These are phyloP conservation scores for Anguilla megastoma DNA, from an alignment of 2,797 vertebrate genomes.

Conservation along the genomic window DNA sequence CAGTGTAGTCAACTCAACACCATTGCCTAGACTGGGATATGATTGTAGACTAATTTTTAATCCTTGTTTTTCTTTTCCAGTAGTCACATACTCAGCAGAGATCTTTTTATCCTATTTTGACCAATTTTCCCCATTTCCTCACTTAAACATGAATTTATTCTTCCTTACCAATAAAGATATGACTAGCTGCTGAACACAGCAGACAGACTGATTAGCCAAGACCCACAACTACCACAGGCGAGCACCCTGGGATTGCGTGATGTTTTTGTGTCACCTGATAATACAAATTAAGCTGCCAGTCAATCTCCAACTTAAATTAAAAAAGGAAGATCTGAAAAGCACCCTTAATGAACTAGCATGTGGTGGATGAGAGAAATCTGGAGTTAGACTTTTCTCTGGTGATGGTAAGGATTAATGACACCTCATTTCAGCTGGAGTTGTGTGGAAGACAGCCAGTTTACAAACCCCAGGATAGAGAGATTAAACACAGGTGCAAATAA, in stretches of 20 bases:
- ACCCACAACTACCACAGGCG: not conserved
- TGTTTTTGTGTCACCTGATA: not conserved
- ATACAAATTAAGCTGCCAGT: slow-evolving; percentile 8
- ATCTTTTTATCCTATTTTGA: not conserved
- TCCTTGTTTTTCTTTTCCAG: not conserved
- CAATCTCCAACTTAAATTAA: not conserved
- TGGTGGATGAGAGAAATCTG: not conserved
- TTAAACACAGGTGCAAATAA: not conserved
- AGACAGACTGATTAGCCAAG: not conserved
- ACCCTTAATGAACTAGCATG: not conserved
- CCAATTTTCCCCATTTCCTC: not conserved
- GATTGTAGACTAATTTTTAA: not conserved
- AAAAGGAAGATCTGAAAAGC: not conserved
- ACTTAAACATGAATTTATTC: not conserved
- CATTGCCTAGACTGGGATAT: not conserved
- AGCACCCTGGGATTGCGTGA: not conserved
- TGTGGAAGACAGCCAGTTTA: not conserved
- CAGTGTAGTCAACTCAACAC: not conserved
- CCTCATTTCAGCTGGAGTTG: not conserved
- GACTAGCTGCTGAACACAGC: not conserved
- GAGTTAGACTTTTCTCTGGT: not conserved
- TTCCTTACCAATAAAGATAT: not conserved
- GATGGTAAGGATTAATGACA: not conserved
- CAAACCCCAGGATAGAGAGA: not conserved
- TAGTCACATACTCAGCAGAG: not conserved